Evolutionary conservation across 2,888 invertebrate species (phyloP).

Genomic region (Amaurobius ferox): DNA sequence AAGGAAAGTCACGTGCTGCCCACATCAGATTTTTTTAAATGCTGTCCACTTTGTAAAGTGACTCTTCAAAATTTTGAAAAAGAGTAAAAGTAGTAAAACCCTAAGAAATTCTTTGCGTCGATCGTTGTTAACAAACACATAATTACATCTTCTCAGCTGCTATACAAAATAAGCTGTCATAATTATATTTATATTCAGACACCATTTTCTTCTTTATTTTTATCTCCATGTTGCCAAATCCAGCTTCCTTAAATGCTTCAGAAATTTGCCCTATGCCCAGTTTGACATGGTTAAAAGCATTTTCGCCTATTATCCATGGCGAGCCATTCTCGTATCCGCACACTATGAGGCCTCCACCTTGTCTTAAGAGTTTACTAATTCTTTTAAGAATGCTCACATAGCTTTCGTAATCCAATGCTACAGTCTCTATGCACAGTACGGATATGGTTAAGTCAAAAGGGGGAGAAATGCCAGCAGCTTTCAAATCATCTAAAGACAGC

Average conservation of each 20-base stretch:
- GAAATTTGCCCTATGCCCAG: conserved; percentile 1
- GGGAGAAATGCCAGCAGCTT: background rate
- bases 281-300: conserved; percentile 30
- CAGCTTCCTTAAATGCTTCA: conserved; percentile 7
- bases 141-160: conserved; percentile 28
- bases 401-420: conserved; percentile 17
- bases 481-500: background rate
- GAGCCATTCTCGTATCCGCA: conserved; percentile 29
- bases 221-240: conserved; percentile 8
- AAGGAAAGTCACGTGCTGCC: too few species aligned
- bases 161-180: conserved; percentile 24
- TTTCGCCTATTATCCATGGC: conserved; percentile 13
- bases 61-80: too few species aligned
- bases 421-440: conserved; percentile 18
- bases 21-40: too few species aligned
- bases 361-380: conserved; percentile 20
- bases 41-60: too few species aligned
- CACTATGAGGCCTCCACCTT: conserved; percentile 24
- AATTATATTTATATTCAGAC: conserved; percentile 28
- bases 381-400: conserved; percentile 19
- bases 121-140: too few species aligned
- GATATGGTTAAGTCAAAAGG: conserved; percentile 24
- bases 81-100: too few species aligned
- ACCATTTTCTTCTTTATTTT: background rate
- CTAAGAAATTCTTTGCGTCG: too few species aligned